Evolutionary conservation across 2,888 invertebrate genomes (phyloP).

Genomic region (Mystacides longicornis): DNA sequence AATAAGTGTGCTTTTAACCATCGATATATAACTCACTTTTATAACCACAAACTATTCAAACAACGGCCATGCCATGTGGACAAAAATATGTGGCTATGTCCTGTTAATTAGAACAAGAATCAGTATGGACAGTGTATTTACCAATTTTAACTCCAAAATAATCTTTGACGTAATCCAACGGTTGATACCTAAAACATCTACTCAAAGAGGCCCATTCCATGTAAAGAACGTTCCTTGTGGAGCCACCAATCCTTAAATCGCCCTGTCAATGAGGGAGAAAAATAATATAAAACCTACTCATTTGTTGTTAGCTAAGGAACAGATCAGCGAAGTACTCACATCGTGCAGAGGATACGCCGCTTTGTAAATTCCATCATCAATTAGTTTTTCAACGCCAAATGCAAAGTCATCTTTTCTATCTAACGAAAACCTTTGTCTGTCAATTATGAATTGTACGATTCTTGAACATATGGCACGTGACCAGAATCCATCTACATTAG

Average conservation of each 20-base stretch:
- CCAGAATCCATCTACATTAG: constrained; percentile 75
- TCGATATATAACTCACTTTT: no score
- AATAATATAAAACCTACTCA: neutral
- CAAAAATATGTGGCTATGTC: no score
- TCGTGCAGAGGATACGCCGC: constrained; percentile 87
- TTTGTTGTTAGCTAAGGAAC: neutral
- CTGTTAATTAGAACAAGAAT: no score
- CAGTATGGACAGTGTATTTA: no score
- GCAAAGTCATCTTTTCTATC: constrained; percentile 61
- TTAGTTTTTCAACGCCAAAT: constrained; percentile 72
- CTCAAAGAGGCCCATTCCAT: constrained; percentile 76
- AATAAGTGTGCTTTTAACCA: no score
- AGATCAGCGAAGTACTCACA: constrained; percentile 53
- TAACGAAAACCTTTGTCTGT: constrained; percentile 74
- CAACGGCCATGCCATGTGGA: no score
- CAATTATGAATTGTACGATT: constrained; percentile 87
- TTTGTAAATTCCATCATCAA: constrained; percentile 64
- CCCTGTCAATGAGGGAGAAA: constrained; percentile 48
- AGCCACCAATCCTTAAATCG: constrained; percentile 59
- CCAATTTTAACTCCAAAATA: constrained; percentile 90
- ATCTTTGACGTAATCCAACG: constrained; percentile 81
- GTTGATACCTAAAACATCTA: constrained; percentile 78
- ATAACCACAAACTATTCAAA: no score
- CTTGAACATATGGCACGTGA: constrained; percentile 77
- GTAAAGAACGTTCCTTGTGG: constrained; percentile 65